These are phyloP conservation scores for Gorsachius magnificus DNA, from an alignment of 2,797 vertebrate species.

Conservation along the genomic window DNA sequence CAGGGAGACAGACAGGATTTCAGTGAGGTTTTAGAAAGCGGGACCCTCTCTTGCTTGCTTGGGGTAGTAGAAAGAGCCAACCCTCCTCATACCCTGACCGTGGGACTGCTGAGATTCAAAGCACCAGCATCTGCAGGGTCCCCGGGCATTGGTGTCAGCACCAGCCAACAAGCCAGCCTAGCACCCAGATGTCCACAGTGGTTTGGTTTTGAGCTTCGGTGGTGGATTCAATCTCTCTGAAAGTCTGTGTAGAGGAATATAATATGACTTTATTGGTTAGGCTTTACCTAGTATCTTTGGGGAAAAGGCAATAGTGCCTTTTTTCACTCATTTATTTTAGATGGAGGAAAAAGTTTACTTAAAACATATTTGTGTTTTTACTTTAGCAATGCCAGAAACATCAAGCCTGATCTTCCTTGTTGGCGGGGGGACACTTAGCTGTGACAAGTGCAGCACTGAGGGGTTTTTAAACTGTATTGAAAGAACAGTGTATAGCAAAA, in stretches of 20 bases:
- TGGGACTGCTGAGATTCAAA: neutral
- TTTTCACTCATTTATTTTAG: neutral
- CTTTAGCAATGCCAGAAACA: neutral
- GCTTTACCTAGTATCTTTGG: neutral
- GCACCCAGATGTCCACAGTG: fast-evolving
- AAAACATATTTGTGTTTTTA: neutral
- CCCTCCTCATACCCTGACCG: too few relatives aligned
- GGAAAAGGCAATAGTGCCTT: neutral
- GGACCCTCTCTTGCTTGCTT: neutral
- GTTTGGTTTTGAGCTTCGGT: neutral
- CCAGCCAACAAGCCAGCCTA: neutral
- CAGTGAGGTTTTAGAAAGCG: neutral
- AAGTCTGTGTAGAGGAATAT: neutral
- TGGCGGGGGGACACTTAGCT: neutral
- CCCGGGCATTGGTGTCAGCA: neutral
- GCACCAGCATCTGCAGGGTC: neutral
- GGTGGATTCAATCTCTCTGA: neutral
- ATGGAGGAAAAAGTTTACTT: neutral
- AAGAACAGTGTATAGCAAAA: neutral
- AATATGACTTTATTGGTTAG: neutral
- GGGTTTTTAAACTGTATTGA: neutral
- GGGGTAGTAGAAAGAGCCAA: neutral
- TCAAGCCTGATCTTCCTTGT: neutral
- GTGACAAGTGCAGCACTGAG: neutral
- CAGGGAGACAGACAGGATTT: neutral